Evolutionary conservation across 1,140 invertebrate species (phyloP), one percentile per base, ranked within the genome.

Genomic region (Sitophilus oryzae): DNA sequence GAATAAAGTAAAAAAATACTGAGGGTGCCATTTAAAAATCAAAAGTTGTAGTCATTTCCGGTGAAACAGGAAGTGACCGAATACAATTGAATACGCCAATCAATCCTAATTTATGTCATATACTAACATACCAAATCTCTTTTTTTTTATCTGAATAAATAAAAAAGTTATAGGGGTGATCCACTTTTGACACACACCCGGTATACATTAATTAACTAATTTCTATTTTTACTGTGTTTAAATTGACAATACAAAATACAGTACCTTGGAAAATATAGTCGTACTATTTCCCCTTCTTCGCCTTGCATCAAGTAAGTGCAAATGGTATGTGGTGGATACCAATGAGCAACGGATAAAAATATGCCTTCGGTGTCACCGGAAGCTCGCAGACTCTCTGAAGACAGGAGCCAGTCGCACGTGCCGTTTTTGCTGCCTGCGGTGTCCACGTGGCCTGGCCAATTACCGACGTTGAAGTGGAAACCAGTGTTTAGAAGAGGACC

Each of bases 401-500:
- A 90, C 11, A 93, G 75, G 11, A 89, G 72, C 89, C 89, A 93
- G 69, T 91, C 86, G 69, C 90, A 93, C 30, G 85, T 88, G 4
- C 86, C 89, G 51, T 91, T 89, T 57, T 83, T 82, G 1, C 85
- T 85, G 0, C 89, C 89, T 1, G 86, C 84, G 0, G 88, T 89
- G 61, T 93, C 88, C 46, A 91, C 88, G 67, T 92, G 88, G 2
- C 89, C 90, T 0, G 90, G 89, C 89, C 89, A 92, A 70, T 91
- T 92, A 41, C 89, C 90, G 16, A 93, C 90, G 73, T 92, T 93
- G 76, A 94, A 93, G 69, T 93, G 89, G 67, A 94, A 94, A 0
- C 91, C 91, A 0, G 90, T 93, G 68, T 91, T 93, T 9, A 94
- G 76, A 10, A 94, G 71, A 0, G 91, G 91, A 11, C 91, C 87